Evolutionary conservation across 1,140 invertebrate genomes (phyloP), one percentile per base, ranked within the genome.

Genomic region (Rhopalosiphum maidis): DNA sequence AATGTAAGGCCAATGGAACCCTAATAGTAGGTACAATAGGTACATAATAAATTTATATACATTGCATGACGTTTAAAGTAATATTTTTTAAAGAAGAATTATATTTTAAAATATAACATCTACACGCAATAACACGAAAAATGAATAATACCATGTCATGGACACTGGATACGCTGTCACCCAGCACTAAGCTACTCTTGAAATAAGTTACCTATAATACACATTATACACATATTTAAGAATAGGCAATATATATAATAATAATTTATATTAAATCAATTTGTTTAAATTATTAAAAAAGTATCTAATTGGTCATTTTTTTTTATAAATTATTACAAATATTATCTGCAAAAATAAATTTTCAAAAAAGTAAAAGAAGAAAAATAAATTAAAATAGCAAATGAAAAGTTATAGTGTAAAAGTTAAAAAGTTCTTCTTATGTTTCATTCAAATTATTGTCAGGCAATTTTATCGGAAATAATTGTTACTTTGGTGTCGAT

Each of bases 391-490:
- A 18, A 54, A 89, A 37, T 89, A 4, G 23, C 35, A 54, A 54
- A 54, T 37, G 7, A 23, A 37, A 89, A 41, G 23, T 7, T 11
- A 30, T 23, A 54, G 54, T 15, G 7, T 4, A 6, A 25, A n/a
- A 86, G 46, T 6, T 82, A 43, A 46, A 86, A 46, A 9, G 87
- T 88, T 48, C 35, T 89, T 88, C n/a, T 54, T 11, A 2, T 55
- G 35, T 89, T 89, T 55, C n/a, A 89, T 89, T 55, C 88, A 89
- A 89, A 89, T 89, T 89, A 35, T 55, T 54, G 51, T 89, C 88
- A 89, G 88, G 88, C 48, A 89, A 41, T 89, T 89, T 48, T 41
- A 54, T 89, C 88, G 22, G 51, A 55, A 55, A 89, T 55, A 89
- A 41, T 55, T 51, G n/a, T 35, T 30, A 30, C 4, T 55, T 35